Evolutionary conservation across 2,113 vertebrate species (phyloP).

Genomic region (Tachycineta bicolor): DNA sequence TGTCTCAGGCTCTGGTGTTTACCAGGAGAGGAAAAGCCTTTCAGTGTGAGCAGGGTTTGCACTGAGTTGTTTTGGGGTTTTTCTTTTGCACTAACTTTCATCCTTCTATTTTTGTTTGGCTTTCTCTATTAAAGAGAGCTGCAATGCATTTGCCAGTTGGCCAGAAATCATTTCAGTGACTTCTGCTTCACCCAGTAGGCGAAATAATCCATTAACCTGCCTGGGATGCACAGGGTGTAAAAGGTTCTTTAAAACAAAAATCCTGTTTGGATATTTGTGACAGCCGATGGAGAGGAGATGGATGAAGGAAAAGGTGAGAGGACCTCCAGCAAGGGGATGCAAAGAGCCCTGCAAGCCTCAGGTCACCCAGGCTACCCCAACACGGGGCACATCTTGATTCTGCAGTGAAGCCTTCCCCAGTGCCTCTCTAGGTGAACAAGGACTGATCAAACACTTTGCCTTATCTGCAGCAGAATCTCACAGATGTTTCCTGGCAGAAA

Average conservation of each 20-base stretch:
- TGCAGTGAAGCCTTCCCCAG: not conserved
- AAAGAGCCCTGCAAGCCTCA: not conserved
- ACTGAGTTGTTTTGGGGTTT: too few relatives aligned
- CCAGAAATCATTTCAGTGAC: not conserved
- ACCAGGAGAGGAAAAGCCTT: not conserved
- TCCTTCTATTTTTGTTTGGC: not conserved
- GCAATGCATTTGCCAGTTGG: not conserved
- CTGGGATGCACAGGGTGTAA: not conserved
- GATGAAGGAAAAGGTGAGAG: not conserved
- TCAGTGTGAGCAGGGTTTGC: not conserved
- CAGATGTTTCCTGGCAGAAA: slow-evolving; percentile 65
- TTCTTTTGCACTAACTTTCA: not conserved
- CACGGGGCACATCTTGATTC: not conserved
- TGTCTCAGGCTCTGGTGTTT: not conserved
- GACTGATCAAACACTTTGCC: not conserved
- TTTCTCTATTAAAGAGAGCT: not conserved
- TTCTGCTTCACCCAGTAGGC: not conserved
- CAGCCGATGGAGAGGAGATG: not conserved
- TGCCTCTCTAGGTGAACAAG: not conserved
- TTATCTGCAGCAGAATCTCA: slow-evolving; percentile 46
- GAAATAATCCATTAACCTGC: not conserved
- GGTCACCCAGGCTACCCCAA: not conserved
- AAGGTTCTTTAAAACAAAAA: not conserved
- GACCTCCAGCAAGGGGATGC: not conserved
- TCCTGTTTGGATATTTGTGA: not conserved